Conservation (phyloP, 2,888 invertebrate genomes). For the Cactoblastis cactorum region DNA sequence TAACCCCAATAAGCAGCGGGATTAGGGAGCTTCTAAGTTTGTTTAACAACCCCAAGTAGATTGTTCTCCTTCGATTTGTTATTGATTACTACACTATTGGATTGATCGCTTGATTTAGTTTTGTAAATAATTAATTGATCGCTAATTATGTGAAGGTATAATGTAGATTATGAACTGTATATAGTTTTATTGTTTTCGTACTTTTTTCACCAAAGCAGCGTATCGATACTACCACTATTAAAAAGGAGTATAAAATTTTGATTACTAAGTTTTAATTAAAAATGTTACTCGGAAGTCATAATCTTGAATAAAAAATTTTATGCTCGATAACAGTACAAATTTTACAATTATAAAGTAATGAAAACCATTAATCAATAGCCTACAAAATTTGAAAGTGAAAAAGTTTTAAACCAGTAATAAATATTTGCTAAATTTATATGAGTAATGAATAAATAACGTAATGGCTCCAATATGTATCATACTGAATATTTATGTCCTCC, state of each 20-base stretch:
- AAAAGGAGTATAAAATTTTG: too few relatives aligned
- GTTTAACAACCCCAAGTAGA: slow-evolving; percentile 52
- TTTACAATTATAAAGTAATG: neutral
- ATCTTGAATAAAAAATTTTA: too few relatives aligned
- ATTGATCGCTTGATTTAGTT: neutral
- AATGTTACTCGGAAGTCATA: too few relatives aligned
- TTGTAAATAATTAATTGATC: neutral
- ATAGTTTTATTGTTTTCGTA: too few relatives aligned
- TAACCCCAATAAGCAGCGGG: slow-evolving; percentile 59
- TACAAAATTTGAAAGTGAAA: neutral
- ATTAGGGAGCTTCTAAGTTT: slow-evolving; percentile 53
- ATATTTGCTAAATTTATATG: neutral
- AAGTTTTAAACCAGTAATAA: neutral
- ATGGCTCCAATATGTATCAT: slow-evolving; percentile 1
- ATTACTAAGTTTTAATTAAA: too few relatives aligned
- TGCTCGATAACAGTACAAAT: too few relatives aligned
- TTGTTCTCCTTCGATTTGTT: slow-evolving; percentile 46
- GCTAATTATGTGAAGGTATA: neutral
- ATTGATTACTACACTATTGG: slow-evolving; percentile 1
- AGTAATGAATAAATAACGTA: neutral
- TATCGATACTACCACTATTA: too few relatives aligned
- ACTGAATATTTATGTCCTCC: neutral
- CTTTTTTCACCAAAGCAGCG: too few relatives aligned
- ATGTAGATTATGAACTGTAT: too few relatives aligned
- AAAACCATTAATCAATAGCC: neutral